Conservation (phyloP, 2,797 vertebrate species). For the Oophaga sylvatica region DNA sequence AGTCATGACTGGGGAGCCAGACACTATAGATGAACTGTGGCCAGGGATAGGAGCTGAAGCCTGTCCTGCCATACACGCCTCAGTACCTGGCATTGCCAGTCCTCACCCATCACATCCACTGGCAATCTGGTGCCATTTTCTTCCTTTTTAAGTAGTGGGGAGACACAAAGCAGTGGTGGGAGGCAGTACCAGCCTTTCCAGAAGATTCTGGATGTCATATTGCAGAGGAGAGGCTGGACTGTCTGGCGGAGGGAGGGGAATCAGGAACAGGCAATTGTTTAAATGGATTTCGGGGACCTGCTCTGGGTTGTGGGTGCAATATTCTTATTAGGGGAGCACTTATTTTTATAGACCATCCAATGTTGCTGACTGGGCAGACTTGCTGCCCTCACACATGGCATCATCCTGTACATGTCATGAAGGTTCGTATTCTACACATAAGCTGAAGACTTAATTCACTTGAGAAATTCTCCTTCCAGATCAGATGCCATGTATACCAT, state of each 20-base stretch:
- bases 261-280: slow-evolving; percentile 44
- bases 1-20: neutral
- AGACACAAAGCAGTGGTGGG: slow-evolving; percentile 86
- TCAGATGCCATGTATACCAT: no score
- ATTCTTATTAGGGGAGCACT: neutral
- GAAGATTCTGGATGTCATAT: slow-evolving; percentile 94
- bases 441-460: no score
- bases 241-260: slow-evolving; percentile 75
- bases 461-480: no score
- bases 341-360: no score
- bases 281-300: slow-evolving; percentile 17
- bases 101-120: no score
- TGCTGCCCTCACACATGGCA: neutral
- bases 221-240: slow-evolving; percentile 86
- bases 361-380: neutral
- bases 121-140: neutral
- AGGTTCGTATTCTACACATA: no score
- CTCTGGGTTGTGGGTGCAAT: slow-evolving; percentile 63
- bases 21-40: neutral
- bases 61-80: no score
- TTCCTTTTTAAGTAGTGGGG: neutral
- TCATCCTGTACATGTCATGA: neutral
- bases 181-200: slow-evolving; percentile 89
- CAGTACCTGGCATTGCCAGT: no score
- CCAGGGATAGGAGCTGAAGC: no score